Evolutionary conservation across 2,888 invertebrate species (phyloP).

Genomic region (Drosophila pseudotalamancana): DNA sequence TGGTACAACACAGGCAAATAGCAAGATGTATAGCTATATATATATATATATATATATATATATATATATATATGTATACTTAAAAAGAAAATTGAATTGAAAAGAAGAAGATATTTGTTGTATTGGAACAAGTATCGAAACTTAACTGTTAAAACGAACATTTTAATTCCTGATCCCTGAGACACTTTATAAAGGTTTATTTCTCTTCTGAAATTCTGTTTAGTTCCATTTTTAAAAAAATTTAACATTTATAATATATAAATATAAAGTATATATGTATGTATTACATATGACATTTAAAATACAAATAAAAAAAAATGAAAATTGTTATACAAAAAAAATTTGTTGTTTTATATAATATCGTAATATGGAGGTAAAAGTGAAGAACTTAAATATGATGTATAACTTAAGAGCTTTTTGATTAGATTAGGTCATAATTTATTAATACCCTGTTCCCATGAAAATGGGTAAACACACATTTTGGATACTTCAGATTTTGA

Average conservation of each 20-base stretch:
- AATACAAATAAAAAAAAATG: slow-evolving; percentile 66
- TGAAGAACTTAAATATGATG: too few relatives aligned
- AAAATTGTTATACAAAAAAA: slow-evolving; percentile 73
- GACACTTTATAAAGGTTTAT: slow-evolving; percentile 1
- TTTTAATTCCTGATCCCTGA: slow-evolving; percentile 24
- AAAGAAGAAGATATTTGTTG: slow-evolving; percentile 23
- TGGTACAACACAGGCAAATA: slow-evolving; percentile 29
- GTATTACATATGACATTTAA: slow-evolving; percentile 54
- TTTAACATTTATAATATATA: slow-evolving; percentile 31
- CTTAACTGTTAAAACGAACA: slow-evolving; percentile 46
- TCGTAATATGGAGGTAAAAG: too few relatives aligned
- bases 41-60: slow-evolving; percentile 31
- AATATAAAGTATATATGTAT: slow-evolving; percentile 36
- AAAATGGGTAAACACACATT: too few relatives aligned
- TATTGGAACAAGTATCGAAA: slow-evolving; percentile 44
- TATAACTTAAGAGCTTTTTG: too few relatives aligned
- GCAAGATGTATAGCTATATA: slow-evolving; percentile 31
- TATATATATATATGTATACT: slow-evolving; percentile 19
- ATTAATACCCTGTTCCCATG: too few relatives aligned
- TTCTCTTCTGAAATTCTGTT: slow-evolving; percentile 8
- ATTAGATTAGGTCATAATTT: too few relatives aligned
- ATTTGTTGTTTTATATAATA: background rate
- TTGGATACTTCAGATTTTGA: background rate
- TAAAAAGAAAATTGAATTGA: slow-evolving; percentile 12
- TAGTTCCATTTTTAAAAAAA: slow-evolving; percentile 49